phyloP scores from a whole-genome alignment of 1,140 invertebrate genomes.

The Anagrus nilaparvatae region DNA sequence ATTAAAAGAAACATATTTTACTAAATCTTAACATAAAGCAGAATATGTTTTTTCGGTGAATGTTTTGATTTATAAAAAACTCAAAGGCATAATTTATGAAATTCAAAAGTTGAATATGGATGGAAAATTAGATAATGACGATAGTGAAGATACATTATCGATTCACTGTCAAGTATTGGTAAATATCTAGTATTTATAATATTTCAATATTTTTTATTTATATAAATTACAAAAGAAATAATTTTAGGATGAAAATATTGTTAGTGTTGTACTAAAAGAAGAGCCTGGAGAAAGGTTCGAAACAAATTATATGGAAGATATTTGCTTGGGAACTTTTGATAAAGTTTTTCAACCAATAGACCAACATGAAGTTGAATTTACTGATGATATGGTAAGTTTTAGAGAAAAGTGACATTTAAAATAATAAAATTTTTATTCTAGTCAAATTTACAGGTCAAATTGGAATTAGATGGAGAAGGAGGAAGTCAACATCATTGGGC shows the following conservation, averaged over 20 bases:
- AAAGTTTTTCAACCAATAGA: constrained; percentile 39
- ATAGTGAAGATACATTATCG: constrained; percentile 25
- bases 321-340: constrained; percentile 36
- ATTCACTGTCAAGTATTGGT: constrained; percentile 31
- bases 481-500: constrained; percentile 34
- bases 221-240: constrained; percentile 22
- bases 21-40: no score
- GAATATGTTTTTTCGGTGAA: no score
- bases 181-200: constrained; percentile 25
- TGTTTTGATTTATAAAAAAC: no score
- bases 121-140: constrained; percentile 24
- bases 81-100: no score
- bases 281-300: constrained; percentile 33
- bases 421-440: not conserved
- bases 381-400: constrained; percentile 36
- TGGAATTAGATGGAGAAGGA: constrained; percentile 35
- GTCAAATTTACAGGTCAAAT: constrained; percentile 30
- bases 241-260: constrained; percentile 38
- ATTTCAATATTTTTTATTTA: constrained; percentile 16
- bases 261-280: constrained; percentile 36
- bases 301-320: constrained; percentile 38
- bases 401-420: constrained; percentile 1
- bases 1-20: no score
- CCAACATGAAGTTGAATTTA: constrained; percentile 36
- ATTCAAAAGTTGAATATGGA: no score